These are phyloP conservation scores for Acropora yongei DNA, from an alignment of 64 coral and sea anemone genomes.

Conservation along the genomic window DNA sequence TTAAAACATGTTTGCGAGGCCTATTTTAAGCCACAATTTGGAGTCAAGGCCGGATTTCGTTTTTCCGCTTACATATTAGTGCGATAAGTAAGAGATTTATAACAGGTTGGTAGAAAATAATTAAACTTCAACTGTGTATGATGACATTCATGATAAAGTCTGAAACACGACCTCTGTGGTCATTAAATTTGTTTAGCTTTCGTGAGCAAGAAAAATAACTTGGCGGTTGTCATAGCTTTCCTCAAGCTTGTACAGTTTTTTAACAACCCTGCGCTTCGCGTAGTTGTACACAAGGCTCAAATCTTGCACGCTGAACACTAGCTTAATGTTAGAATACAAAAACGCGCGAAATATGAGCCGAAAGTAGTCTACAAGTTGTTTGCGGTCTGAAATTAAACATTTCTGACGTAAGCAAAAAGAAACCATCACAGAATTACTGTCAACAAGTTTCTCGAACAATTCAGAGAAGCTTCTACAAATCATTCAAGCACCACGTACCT, in stretches of 20 bases:
- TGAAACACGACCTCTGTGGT: neutral
- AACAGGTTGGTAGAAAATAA: constrained; percentile 4
- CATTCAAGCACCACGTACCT: neutral
- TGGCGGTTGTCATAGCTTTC: neutral
- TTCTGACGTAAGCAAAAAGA: neutral
- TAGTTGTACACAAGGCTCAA: neutral
- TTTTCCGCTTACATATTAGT: neutral
- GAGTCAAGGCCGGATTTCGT: neutral
- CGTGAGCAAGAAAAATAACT: neutral
- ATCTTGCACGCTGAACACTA: neutral
- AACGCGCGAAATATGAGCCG: neutral
- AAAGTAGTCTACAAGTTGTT: too few relatives aligned
- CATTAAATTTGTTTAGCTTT: constrained; percentile 8
- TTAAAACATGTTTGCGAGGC: neutral
- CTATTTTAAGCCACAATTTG: constrained; percentile 15
- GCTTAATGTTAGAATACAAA: neutral
- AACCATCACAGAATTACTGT: neutral
- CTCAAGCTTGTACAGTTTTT: neutral
- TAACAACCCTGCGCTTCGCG: neutral
- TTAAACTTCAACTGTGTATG: constrained; percentile 26
- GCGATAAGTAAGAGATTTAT: neutral
- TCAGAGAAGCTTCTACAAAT: neutral
- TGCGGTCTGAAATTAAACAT: too few relatives aligned
- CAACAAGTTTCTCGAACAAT: neutral
- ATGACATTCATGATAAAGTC: constrained; percentile 8